Evolutionary conservation across 2,797 vertebrate genomes (phyloP).

Genomic region (Sparidentex hasta): DNA sequence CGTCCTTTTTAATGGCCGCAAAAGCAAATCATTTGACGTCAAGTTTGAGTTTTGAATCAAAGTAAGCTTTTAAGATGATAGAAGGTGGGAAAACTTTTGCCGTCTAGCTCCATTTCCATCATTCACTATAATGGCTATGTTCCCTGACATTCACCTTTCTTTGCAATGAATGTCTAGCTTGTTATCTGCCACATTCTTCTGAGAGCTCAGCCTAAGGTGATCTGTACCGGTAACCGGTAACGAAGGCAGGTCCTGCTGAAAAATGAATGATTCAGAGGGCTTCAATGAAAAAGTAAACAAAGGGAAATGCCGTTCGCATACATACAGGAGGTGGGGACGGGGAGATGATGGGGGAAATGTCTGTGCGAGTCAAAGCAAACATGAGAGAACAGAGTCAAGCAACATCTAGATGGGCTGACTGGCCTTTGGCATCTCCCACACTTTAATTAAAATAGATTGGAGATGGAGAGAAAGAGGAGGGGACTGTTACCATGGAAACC

Average conservation of each 20-base stretch:
- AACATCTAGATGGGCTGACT: constrained; percentile 54
- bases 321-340: constrained; percentile 9
- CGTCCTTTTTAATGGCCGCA: not conserved
- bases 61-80: not conserved
- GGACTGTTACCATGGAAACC: constrained; percentile 78
- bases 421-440: constrained; percentile 78
- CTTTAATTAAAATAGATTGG: constrained; percentile 84
- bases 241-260: not conserved
- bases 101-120: not conserved
- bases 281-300: constrained; percentile 16
- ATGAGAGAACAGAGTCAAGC: constrained; percentile 66
- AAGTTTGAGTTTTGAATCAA: not conserved
- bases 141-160: not conserved
- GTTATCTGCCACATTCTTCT: constrained; percentile 1
- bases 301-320: not conserved
- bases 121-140: not conserved
- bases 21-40: not conserved
- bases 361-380: constrained; percentile 75
- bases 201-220: not conserved
- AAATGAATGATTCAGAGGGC: constrained; percentile 5
- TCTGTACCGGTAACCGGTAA: not conserved
- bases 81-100: not conserved
- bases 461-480: constrained; percentile 51
- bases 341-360: constrained; percentile 28
- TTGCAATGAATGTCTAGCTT: not conserved